Evolutionary conservation across 2,888 invertebrate species (phyloP).

Genomic region (Nomada ruficornis): DNA sequence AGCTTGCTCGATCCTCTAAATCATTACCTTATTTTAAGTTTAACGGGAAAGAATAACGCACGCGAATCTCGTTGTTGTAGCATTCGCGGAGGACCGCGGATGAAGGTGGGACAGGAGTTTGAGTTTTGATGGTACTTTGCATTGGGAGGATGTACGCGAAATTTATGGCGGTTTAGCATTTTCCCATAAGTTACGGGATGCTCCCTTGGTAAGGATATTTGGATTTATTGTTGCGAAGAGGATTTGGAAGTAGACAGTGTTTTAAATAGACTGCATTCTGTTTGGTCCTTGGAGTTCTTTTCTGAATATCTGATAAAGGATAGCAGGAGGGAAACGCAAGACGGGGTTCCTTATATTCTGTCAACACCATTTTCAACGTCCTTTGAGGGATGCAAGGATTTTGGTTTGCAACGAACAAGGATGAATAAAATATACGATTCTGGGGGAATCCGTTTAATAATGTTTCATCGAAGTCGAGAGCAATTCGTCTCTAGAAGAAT

Average conservation of each 20-base stretch:
- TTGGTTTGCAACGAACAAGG: not conserved
- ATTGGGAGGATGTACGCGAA: not conserved
- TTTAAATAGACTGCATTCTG: constrained; percentile 7
- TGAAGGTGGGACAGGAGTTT: not conserved
- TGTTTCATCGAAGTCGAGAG: no score
- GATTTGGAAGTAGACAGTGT: not conserved
- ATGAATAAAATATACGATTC: not conserved
- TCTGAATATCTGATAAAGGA: constrained; percentile 25
- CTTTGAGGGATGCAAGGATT: no score
- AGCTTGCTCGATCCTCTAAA: no score
- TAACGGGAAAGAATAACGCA: not conserved
- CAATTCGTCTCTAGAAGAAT: no score
- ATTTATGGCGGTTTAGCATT: not conserved
- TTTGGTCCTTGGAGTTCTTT: constrained; percentile 7
- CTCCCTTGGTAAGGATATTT: not conserved
- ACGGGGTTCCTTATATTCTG: constrained; percentile 4
- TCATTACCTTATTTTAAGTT: not conserved
- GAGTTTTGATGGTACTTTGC: not conserved
- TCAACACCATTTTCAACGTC: not conserved
- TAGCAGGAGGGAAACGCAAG: not conserved
- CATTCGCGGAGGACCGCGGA: not conserved
- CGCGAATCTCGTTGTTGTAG: not conserved
- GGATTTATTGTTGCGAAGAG: constrained; percentile 16
- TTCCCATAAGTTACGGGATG: constrained; percentile 3
- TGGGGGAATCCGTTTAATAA: no score